These are phyloP conservation scores for Platorchestia sp. DNA, from an alignment of 1,140 invertebrate species.

Conservation along the genomic window DNA sequence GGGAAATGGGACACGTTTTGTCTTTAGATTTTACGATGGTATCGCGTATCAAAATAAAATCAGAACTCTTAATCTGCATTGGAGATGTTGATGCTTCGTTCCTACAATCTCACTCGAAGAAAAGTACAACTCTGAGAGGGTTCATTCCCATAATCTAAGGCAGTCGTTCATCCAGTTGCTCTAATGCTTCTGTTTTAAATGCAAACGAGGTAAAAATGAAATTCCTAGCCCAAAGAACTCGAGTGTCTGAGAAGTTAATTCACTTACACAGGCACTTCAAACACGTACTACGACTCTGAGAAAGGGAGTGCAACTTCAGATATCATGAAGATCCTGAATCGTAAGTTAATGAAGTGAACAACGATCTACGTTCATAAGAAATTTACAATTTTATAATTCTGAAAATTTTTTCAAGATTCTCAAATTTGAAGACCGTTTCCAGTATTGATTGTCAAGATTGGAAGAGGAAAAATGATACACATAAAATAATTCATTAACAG, in stretches of 20 bases:
- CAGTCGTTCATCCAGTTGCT: background rate
- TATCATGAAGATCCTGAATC: background rate
- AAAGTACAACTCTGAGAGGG: background rate
- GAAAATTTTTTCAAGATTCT: too few relatives aligned
- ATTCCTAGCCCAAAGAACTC: background rate
- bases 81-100: background rate
- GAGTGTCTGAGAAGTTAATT: background rate
- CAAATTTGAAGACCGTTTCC: too few relatives aligned
- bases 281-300: background rate
- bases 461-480: too few relatives aligned
- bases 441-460: too few relatives aligned
- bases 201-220: background rate
- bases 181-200: background rate
- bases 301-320: background rate
- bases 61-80: background rate
- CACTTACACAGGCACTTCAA: background rate
- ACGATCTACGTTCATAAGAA: too few relatives aligned
- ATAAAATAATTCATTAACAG: too few relatives aligned
- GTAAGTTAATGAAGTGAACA: background rate
- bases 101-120: background rate
- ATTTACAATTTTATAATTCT: too few relatives aligned
- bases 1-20: too few relatives aligned
- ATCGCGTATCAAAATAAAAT: background rate
- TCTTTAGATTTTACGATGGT: background rate
- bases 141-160: background rate